A percentile compares a stretch with the other conserved stretches of the same genome.
Evolutionary conservation across 2,113 vertebrate genomes (phyloP).

Genomic region (Pseudolaguvia tuberculata): DNA sequence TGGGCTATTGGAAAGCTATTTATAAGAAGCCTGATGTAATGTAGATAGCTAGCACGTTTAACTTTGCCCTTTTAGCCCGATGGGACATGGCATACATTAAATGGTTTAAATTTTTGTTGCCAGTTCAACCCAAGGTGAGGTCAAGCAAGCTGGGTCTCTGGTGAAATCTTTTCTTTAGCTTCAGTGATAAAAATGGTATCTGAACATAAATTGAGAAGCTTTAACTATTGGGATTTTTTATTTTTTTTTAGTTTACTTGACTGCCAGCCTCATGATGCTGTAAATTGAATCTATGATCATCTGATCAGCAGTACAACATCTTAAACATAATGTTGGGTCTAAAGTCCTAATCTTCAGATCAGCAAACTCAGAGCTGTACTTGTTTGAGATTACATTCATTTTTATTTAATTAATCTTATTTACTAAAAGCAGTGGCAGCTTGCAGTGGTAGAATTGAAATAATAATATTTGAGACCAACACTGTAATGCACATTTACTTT

Average conservation of each 20-base stretch:
- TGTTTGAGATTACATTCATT: no score
- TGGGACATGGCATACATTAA: slow-evolving; percentile 54
- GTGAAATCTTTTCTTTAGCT: slow-evolving; percentile 27
- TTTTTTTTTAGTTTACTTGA: no score
- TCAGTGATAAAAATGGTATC: slow-evolving; percentile 26
- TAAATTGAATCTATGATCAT: no score
- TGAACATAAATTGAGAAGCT: slow-evolving; percentile 4
- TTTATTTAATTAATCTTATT: no score
- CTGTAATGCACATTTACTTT: background rate
- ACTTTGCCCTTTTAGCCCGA: slow-evolving; percentile 53
- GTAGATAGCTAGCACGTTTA: slow-evolving; percentile 52
- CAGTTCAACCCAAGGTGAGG: slow-evolving; percentile 50
- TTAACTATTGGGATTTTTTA: slow-evolving; percentile 12
- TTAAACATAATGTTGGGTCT: no score
- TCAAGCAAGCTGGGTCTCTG: slow-evolving; percentile 47
- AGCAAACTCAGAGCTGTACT: no score
- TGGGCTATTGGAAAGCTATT: background rate
- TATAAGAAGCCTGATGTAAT: slow-evolving; percentile 15
- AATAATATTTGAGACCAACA: no score
- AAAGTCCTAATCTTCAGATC: no score
- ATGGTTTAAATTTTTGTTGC: slow-evolving; percentile 47
- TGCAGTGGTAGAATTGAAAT: no score
- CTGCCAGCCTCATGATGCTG: no score
- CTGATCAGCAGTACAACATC: no score
- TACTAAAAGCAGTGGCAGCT: no score